Base-by-base conservation (phyloP, 92 coral and sea anemone genomes). In the Epizoanthus illoricatus region DNA sequence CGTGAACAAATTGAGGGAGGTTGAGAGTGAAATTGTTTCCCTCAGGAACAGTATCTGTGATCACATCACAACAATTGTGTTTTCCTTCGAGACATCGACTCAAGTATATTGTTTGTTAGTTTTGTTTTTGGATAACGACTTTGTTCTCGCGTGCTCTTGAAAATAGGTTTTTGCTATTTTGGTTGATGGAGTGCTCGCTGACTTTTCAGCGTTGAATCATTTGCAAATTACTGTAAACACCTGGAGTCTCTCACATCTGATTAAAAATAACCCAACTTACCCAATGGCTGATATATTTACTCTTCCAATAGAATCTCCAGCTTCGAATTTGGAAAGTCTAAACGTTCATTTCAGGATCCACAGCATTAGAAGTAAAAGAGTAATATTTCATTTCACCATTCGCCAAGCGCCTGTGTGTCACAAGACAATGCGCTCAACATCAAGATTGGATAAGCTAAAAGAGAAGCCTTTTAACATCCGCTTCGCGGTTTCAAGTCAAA, bases 211-310 rank as follows among this genome's bases (percentile, higher is more conserved):
- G 82, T 70, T 78, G 85, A 85, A 85, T 89, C 73, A 89, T 89
- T 89, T 85, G 88, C 89, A 89, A 89, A 85, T 85, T 89, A 74
- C 86, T 81, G 16, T 57, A 55, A 59, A 69, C 89, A 85, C 86
- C 92, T 85, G 86, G 78, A 55, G 36, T n/a, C 61, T 85, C 89
- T 69, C 89, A 85, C 89, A 75, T 74, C 80, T 85, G 73, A 80
- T 85, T 89, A 78, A 78, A 76, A 78, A 78, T 78, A 78, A 63
- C 82, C 82, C 82, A 78, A 40, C 71, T 40, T 78, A 78, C 45
- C 82, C 82, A 63, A 78, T 78, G 23, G 71, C 82, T 45, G 72
- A 70, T 59, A 78, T 78, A 78, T 78, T 78, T 78, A 78, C 60
- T 78, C 82, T 78, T 76, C 65, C 82, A 78, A 78, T 78, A 62